Evolutionary conservation across 2,113 vertebrate species (phyloP), one percentile per base, ranked within the genome.

Genomic region (Cyrtonyx montezumae): DNA sequence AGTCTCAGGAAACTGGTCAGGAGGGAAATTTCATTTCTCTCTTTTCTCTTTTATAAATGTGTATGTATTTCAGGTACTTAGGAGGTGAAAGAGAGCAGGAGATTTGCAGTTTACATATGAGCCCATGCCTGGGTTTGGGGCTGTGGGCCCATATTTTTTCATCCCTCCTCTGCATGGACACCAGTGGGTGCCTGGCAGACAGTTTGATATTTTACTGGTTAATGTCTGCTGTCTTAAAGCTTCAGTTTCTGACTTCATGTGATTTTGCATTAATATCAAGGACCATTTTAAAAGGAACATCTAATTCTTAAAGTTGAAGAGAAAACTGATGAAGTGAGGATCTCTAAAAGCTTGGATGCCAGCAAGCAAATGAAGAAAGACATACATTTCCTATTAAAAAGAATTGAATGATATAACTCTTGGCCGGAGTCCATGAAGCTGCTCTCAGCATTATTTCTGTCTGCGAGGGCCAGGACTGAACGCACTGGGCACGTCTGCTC

Each of bases 301-400:
- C 49, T 88, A 11, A 36, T 79, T 73, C 84, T 89, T 78, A 30
- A 89, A 66, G 71, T 37, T 69, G 49, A 69, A 82, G 55, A 84
- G 8, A 70, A 89, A 79, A 13, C 55, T 55, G 75, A 81, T 11
- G 8, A 88, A 88, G 21, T 46, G 9, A 87, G 65, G 21, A 88
- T 46, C 45, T 84, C 59, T 66, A 66, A 87, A 94, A 73, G 22
- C 71, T 74, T 84, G 46, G 63, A 59, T 3, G 12, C 51, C 75
- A 87, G 68, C 65, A 89, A 67, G 49, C 9, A 65, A 92, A 94
- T 82, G 55, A 92, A 95, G 83, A 90, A 19, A 96, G 93, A 77
- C 63, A 70, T 89, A 77, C 68, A 95, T 85, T 94, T 92, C 75
- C 82, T 87, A 87, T 87, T 87, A 91, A 91, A 84, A 92, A 82